Evolutionary conservation across 2,797 vertebrate genomes (phyloP), one percentile per base, ranked within the genome.

Genomic region (Poeciliopsis presidionis): DNA sequence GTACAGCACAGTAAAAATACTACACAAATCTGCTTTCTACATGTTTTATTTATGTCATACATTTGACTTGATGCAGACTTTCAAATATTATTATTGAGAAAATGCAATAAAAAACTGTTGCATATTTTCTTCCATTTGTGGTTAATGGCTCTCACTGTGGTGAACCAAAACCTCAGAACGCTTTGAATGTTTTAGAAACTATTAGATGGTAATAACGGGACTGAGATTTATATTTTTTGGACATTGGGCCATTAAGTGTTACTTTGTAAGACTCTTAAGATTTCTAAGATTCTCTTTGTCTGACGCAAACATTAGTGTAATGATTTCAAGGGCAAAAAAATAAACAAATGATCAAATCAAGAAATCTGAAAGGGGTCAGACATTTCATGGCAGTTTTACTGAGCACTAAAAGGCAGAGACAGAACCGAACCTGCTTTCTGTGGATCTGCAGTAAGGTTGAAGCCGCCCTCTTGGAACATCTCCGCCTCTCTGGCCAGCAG

Each of bases 401-500:
- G 33, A 16, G n/a, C 20, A 41, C 5, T 41, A 39, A 46, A 46
- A 28, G 45, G 75, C 22, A 6, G 49, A 53, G 13, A 46, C 18
- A 49, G 51, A 36, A 1, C 69, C 77, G 0, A 14, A 98, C 98
- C 98, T 95, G 98, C 95, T 95, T 88, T 96, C 93, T 97, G 97
- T 0, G 96, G 96, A 87, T 99, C 95, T 71, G 95, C 94, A 0
- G 88, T 83, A 69, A 99, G 90, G 30, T 90, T 84, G 75, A 92
- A 94, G 14, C 96, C 96, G 18, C 98, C 98, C 0, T 25, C 89
- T 81, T 96, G 93, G 88, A 95, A 96, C 97, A 99, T 97, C 90
- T 98, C 97, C 0, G 97, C 98, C 84, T 96, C 95, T 85, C 97
- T 95, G 85, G 97, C 97, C 91, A 99, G 93, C 57, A 99, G 96